These are phyloP conservation scores for Lacerta viridis DNA, from an alignment of 2,797 vertebrate genomes.

Conservation along the genomic window DNA sequence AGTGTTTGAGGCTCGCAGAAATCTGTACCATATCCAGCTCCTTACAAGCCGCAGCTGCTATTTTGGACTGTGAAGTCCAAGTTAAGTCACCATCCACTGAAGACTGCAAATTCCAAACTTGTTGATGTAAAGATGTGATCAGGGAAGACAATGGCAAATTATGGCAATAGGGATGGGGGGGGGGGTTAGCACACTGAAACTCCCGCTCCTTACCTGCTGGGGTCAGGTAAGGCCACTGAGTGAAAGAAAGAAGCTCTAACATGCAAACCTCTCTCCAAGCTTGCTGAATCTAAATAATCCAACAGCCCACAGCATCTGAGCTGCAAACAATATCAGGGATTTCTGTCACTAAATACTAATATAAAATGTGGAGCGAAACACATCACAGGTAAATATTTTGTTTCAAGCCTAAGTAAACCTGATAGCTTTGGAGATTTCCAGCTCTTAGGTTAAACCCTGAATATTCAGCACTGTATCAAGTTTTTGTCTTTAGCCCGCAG, in stretches of 20 bases:
- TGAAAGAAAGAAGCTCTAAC: not conserved
- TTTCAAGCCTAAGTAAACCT: not conserved
- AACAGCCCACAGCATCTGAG: not conserved
- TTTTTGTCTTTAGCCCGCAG: not conserved
- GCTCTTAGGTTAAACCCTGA: not conserved
- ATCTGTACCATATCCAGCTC: not conserved
- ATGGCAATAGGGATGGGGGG: too few relatives aligned
- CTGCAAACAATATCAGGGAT: not conserved
- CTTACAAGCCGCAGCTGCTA: not conserved
- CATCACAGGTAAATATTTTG: not conserved
- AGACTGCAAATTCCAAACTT: not conserved
- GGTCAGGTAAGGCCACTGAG: not conserved
- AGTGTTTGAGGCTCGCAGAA: not conserved
- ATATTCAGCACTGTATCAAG: not conserved
- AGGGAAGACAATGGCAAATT: not conserved
- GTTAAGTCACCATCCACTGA: not conserved
- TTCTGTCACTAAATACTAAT: not conserved
- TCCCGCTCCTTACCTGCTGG: not conserved
- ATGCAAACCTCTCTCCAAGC: not conserved
- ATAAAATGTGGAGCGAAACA: not conserved
- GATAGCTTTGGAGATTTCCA: not conserved
- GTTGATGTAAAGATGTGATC: not conserved
- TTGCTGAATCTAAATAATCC: not conserved
- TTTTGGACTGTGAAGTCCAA: not conserved
- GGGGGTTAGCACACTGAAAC: not conserved